These are phyloP conservation scores for Chrysaora quinquecirrha DNA, from an alignment of 30 jellyfish, hydroid and myxozoan genomes.

Conservation along the genomic window DNA sequence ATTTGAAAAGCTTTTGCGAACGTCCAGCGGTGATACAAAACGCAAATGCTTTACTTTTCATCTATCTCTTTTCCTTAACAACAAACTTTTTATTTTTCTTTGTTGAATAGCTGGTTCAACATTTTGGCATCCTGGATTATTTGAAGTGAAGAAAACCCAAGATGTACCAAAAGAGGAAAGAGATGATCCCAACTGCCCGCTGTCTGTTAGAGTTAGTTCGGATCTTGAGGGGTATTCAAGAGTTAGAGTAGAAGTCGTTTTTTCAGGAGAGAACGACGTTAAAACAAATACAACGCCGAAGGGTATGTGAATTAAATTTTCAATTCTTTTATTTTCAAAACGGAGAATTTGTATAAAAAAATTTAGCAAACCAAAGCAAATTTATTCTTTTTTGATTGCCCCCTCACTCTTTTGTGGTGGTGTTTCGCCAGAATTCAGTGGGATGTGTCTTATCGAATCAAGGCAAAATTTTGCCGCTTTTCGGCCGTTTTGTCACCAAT, in stretches of 20 bases:
- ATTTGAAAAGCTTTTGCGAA: no score
- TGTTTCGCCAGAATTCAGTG: no score
- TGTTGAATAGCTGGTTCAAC: constrained; percentile 80
- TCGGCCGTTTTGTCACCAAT: no score
- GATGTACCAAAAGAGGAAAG: constrained; percentile 59
- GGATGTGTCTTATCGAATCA: no score
- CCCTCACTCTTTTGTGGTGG: no score
- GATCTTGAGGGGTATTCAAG: constrained; percentile 83
- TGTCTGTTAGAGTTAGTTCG: constrained; percentile 81
- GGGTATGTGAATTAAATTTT: not conserved
- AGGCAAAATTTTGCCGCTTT: no score
- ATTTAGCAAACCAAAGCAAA: no score
- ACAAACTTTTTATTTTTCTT: no score
- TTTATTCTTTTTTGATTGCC: no score
- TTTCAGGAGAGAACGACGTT: constrained; percentile 28
- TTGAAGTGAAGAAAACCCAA: constrained; percentile 85
- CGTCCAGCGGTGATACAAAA: no score
- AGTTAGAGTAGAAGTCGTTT: constrained; percentile 30
- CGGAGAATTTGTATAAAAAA: not conserved
- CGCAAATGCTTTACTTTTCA: not conserved
- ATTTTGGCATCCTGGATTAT: constrained; percentile 97
- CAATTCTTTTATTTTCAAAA: not conserved
- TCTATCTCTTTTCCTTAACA: not conserved
- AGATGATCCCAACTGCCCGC: constrained; percentile 48
- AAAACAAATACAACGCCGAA: not conserved